Base-by-base conservation (phyloP, 1,140 invertebrate species). In the Pseudomyrmex concolor region DNA sequence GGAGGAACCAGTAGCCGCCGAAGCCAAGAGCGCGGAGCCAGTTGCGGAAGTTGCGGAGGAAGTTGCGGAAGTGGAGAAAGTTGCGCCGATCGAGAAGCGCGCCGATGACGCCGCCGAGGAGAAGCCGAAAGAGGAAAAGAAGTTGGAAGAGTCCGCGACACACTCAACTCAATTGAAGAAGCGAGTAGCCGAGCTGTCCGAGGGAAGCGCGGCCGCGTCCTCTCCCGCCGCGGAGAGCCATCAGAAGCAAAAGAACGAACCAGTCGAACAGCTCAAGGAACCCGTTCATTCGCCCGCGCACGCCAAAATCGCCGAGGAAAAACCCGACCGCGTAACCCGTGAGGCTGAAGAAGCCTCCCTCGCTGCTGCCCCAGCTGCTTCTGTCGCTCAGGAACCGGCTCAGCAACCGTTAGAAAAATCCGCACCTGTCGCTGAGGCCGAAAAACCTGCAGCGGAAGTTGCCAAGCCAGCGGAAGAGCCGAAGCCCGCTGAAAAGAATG, bases 261-360 rank as follows among this genome's bases (percentile, higher is more conserved):
- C 34, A 13, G 62, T 70, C 1, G 83, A 80, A 25, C 66, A 59
- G 43, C 59, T 55, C 67, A 87, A 85, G 34, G 70, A 86, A 15
- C 17, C 57, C 9, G 12, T 43, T 12, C 76, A 78, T 7, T 70
- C 76, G 34, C 64, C 25, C 54, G 76, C 74, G 9, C 63, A 68
- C 19, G 76, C 76, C 12, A 91, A 90, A 48, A 22, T 83, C 48
- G 19, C 85, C 51, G 91, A 92, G 7, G 90, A 92, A 43, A 93
- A 92, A 8, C 92, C 90, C 2, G 92, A 93, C 19, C 92, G 92
- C 15, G 92, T 93, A 12, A 93, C 91, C 0, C 92, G 92, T 0
- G 91, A 92, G 12, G 89, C 93, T 19, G 93, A 93, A 19, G 91
- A 92, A 70, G 87, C 89, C 10, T 19, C 66, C 0, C 19, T 17